phyloP scores from a whole-genome alignment of 2,888 invertebrate genomes.

The Cephonodes hylas region DNA sequence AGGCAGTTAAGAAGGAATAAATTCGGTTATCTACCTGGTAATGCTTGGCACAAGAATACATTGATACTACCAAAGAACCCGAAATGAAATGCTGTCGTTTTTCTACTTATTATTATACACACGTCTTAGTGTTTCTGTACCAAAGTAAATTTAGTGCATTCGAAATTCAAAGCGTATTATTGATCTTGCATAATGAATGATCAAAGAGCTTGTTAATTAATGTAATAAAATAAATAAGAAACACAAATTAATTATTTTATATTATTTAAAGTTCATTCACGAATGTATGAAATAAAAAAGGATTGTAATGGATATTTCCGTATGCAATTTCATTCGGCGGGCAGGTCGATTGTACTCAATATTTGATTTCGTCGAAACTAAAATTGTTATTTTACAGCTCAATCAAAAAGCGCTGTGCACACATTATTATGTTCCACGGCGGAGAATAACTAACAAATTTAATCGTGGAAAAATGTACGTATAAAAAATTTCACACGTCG shows the following conservation, averaged over 20 bases:
- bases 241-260: background rate
- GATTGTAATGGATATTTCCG: background rate
- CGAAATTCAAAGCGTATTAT: no score
- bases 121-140: no score
- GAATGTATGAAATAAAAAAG: background rate
- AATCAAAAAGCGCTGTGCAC: background rate
- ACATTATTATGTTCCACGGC: background rate
- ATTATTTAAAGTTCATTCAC: background rate
- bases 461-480: background rate
- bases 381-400: background rate
- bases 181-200: no score
- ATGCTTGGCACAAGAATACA: no score
- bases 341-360: background rate
- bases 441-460: background rate
- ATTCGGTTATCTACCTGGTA: no score
- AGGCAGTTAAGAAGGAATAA: no score
- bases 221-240: no score
- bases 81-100: no score
- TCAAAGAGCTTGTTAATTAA: no score
- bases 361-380: background rate
- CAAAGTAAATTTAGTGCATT: no score
- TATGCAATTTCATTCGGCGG: background rate
- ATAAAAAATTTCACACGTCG: background rate
- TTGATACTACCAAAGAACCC: no score
- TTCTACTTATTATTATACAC: no score